Conservation (phyloP, 30 jellyfish, hydroid and myxozoan genomes). For the Cassiopea xamachana region DNA sequence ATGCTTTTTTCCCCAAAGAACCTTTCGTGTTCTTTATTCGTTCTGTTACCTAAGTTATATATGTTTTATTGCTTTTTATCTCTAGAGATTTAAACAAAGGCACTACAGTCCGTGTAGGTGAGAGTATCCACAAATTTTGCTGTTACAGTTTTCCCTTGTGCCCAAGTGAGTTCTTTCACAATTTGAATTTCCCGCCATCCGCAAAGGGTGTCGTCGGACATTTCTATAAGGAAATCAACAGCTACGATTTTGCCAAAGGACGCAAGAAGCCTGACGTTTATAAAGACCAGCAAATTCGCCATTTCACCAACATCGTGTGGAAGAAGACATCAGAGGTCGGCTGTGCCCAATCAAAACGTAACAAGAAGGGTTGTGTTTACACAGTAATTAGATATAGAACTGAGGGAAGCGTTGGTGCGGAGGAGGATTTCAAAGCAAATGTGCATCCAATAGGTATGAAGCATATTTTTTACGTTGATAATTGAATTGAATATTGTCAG, state of each 20-base stretch:
- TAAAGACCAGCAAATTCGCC: slow-evolving; percentile 56
- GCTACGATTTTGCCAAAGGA: slow-evolving; percentile 82
- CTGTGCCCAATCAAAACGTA: slow-evolving; percentile 85
- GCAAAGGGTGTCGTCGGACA: slow-evolving; percentile 87
- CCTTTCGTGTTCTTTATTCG: not conserved
- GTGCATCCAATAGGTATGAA: slow-evolving; percentile 73
- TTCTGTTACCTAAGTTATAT: too few species aligned
- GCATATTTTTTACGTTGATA: not conserved
- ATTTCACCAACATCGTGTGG: slow-evolving; percentile 92
- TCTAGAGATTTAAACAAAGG: slow-evolving; percentile 72
- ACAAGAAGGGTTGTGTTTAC: slow-evolving; percentile 69
- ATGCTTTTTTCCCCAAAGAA: not conserved
- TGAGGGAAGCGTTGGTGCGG: slow-evolving; percentile 82
- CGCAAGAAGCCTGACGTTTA: slow-evolving; percentile 10
- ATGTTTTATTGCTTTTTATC: too few species aligned
- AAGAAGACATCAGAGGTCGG: slow-evolving; percentile 83
- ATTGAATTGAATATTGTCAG: too few species aligned
- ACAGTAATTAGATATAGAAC: slow-evolving; percentile 76
- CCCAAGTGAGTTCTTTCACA: slow-evolving; percentile 85
- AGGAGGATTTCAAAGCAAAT: slow-evolving; percentile 65
- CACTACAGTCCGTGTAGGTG: slow-evolving; percentile 71
- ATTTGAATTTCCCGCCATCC: slow-evolving; percentile 90
- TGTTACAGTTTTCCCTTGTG: slow-evolving; percentile 88
- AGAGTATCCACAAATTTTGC: slow-evolving; percentile 94
- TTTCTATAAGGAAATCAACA: slow-evolving; percentile 77